phyloP scores from a whole-genome alignment of 2,797 vertebrate species.

The Luscinia megarhynchos region DNA sequence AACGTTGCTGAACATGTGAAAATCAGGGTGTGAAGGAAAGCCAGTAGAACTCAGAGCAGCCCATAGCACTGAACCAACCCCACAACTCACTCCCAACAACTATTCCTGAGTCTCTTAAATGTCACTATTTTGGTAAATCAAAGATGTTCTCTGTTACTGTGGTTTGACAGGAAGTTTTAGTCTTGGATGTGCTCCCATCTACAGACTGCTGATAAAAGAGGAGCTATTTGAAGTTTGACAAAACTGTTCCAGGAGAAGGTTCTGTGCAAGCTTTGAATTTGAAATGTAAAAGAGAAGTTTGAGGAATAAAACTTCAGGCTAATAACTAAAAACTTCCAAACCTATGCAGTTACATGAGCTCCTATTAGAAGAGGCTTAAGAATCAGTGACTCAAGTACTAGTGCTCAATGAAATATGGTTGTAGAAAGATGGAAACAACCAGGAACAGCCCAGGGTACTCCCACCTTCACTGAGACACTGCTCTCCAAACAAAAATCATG shows the following conservation, averaged over 20 bases:
- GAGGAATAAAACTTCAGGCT: neutral
- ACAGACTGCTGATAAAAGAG: neutral
- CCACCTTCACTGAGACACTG: neutral
- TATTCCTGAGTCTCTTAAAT: neutral
- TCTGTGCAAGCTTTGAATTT: neutral
- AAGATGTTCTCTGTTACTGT: slow-evolving; percentile 15
- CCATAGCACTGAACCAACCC: neutral
- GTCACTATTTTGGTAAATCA: neutral
- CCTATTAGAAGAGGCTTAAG: neutral
- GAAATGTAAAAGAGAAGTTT: neutral
- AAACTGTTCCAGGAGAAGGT: neutral
- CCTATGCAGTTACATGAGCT: neutral
- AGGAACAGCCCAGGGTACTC: neutral
- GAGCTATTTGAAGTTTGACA: neutral
- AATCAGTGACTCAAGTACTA: neutral
- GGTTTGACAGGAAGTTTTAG: slow-evolving; percentile 9
- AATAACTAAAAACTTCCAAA: neutral
- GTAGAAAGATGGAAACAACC: neutral
- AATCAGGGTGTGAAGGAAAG: neutral
- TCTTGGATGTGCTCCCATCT: neutral
- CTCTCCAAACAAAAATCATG: neutral
- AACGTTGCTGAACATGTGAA: accelerated
- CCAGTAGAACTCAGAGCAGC: neutral
- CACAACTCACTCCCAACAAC: neutral
- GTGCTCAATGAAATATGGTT: neutral